Evolutionary conservation across 2,113 vertebrate species (phyloP).

Genomic region (Balaenoptera acutorostrata): DNA sequence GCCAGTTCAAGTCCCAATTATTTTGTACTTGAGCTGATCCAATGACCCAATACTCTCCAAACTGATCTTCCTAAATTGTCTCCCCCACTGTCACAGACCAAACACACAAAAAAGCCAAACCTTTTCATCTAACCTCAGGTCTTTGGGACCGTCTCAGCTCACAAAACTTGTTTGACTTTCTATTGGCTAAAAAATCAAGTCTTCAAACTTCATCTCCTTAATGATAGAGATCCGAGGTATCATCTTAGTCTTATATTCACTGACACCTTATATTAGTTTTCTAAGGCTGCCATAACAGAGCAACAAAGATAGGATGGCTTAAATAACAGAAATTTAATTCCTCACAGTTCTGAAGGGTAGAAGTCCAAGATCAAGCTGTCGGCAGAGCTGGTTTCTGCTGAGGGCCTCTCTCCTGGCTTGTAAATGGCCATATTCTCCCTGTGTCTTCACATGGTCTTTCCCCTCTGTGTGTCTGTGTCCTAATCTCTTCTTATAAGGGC

Average conservation of each 20-base stretch:
- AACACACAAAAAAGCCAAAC: background rate
- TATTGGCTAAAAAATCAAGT: background rate
- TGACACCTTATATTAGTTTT: background rate
- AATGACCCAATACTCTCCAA: background rate
- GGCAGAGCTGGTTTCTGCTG: background rate
- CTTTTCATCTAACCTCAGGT: background rate
- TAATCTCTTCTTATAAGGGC: background rate
- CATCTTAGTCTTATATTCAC: background rate
- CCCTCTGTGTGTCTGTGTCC: background rate
- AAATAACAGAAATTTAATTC: background rate
- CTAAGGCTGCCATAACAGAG: background rate
- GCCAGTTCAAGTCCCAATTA: background rate
- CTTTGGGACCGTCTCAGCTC: background rate
- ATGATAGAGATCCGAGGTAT: background rate
- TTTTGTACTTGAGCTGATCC: background rate
- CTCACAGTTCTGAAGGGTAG: background rate
- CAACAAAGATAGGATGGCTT: background rate
- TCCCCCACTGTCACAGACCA: background rate
- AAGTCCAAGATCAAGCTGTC: background rate
- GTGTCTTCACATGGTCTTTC: background rate
- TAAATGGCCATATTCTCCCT: background rate
- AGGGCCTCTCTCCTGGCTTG: background rate
- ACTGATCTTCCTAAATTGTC: background rate
- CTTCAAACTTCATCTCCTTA: background rate
- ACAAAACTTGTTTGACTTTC: background rate